Conservation (phyloP, 2,113 vertebrate species). For the Bubo blakistoni region DNA sequence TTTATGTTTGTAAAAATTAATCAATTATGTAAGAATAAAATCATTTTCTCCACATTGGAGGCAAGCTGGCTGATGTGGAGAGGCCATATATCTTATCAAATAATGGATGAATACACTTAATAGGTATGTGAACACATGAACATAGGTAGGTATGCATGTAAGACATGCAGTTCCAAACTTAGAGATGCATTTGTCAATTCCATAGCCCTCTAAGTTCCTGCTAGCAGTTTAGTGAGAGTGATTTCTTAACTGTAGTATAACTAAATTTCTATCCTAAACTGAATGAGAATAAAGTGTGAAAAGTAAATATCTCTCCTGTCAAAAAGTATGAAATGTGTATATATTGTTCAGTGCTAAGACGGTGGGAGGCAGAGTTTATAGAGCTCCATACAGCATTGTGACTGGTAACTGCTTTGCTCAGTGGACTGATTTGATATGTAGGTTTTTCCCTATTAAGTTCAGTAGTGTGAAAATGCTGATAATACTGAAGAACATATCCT, state of each 20-base stretch:
- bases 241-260: background rate
- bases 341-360: background rate
- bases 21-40: background rate
- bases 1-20: background rate
- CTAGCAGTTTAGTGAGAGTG: background rate
- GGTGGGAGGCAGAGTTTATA: background rate
- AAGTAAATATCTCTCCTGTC: background rate
- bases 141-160: background rate
- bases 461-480: conserved; percentile 42
- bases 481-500: background rate
- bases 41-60: background rate
- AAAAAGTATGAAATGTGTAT: background rate
- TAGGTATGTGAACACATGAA: background rate
- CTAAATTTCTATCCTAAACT: background rate
- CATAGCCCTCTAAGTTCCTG: background rate
- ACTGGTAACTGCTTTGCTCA: conserved; percentile 7
- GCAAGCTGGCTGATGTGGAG: background rate
- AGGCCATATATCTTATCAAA: background rate
- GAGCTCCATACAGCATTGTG: background rate
- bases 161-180: background rate
- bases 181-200: background rate
- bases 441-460: conserved; percentile 41
- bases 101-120: background rate
- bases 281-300: background rate
- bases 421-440: conserved; percentile 13